A percentile compares a stretch with the other conserved stretches of the same genome.
These are phyloP conservation scores for Tetranychus truncatus DNA, from an alignment of 2,888 invertebrate species.

Conservation along the genomic window DNA sequence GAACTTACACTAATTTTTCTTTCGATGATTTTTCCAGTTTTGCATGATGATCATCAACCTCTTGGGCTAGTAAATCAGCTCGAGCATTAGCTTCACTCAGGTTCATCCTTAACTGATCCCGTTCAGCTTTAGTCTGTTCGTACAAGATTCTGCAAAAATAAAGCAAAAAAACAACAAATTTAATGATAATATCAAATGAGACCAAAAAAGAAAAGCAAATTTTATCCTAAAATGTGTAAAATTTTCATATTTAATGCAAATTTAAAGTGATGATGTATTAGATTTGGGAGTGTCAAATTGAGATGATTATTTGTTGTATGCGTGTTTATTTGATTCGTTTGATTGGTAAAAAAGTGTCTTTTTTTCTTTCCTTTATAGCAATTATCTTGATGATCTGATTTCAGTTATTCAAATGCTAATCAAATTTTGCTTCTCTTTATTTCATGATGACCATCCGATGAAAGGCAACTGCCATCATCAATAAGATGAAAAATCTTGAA, in stretches of 20 bases:
- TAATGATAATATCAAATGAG: background rate
- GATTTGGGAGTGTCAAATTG: background rate
- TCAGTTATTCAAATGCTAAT: no score
- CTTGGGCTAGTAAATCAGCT: slow-evolving; percentile 34
- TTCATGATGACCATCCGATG: no score
- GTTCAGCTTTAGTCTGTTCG: slow-evolving; percentile 52
- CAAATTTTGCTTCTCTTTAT: no score
- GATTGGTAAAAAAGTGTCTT: background rate
- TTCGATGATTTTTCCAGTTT: slow-evolving; percentile 49
- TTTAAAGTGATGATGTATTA: background rate
- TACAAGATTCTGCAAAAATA: slow-evolving; percentile 34
- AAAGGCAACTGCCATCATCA: no score
- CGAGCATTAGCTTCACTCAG: slow-evolving; percentile 62
- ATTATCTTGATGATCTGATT: background rate
- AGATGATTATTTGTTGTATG: background rate
- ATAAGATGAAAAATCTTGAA: no score
- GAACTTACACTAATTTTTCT: slow-evolving; percentile 14
- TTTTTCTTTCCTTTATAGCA: background rate
- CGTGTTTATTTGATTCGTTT: background rate
- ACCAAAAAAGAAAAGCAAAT: no score
- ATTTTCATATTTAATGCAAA: background rate
- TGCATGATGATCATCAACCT: slow-evolving; percentile 73
- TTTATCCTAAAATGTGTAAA: no score
- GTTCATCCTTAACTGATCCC: slow-evolving; percentile 58
- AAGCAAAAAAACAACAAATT: background rate